Percentiles rank a stretch among this genome's conserved stretches.
Evolutionary conservation across 2,797 vertebrate genomes (phyloP).

Genomic region (Petrocephalus schoutedeni): DNA sequence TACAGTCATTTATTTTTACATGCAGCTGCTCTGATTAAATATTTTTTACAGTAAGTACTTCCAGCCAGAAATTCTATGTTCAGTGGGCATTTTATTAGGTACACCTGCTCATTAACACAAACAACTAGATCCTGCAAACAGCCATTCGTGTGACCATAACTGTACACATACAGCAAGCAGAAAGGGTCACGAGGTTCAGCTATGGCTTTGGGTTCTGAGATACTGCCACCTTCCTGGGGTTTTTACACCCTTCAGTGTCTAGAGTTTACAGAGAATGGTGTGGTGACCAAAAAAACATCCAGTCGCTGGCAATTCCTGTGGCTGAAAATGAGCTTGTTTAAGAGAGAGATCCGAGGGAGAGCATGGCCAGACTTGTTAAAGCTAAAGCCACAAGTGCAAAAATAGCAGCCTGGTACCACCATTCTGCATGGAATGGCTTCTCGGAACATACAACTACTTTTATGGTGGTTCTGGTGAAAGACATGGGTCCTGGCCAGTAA

Average conservation of each 20-base stretch:
- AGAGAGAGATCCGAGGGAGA: neutral
- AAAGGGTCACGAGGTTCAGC: neutral
- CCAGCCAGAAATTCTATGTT: neutral
- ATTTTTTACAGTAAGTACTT: slow-evolving; percentile 9
- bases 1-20: neutral
- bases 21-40: neutral
- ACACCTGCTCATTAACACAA: neutral
- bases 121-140: neutral
- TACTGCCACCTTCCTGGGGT: neutral
- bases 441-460: neutral
- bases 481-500: neutral
- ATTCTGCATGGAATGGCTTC: neutral
- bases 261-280: neutral
- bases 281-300: neutral
- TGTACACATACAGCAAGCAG: neutral
- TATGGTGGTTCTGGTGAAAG: neutral
- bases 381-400: neutral
- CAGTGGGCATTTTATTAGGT: neutral
- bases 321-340: neutral
- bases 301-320: neutral
- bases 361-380: neutral
- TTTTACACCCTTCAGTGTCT: neutral
- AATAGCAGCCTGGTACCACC: no score
- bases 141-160: neutral
- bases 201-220: neutral